Percentiles rank a stretch among this genome's conserved stretches.
Evolutionary conservation across 2,888 invertebrate species (phyloP).

Genomic region (Dendrolimus houi): DNA sequence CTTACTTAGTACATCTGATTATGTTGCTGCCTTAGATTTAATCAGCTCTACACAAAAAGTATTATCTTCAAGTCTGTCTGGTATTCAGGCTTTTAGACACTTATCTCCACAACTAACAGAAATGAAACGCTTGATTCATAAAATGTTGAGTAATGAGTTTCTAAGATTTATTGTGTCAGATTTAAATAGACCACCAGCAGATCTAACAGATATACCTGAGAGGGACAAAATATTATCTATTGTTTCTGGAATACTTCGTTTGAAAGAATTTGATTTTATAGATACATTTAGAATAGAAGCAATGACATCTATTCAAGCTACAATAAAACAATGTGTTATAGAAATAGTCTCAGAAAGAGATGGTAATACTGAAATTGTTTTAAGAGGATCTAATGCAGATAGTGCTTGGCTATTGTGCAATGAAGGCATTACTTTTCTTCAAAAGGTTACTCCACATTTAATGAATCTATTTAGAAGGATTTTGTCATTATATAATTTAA

Average conservation of each 20-base stretch:
- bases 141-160: conserved; percentile 97
- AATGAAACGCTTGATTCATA: conserved; percentile 96
- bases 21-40: conserved; percentile 97
- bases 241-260: conserved; percentile 91
- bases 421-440: conserved; percentile 82
- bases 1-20: conserved; percentile 95
- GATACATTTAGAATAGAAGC: conserved; percentile 92
- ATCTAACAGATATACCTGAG: conserved; percentile 79
- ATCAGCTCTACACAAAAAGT: conserved; percentile 98
- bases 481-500: conserved; percentile 83
- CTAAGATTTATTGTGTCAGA: conserved; percentile 93
- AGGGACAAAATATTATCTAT: conserved; percentile 92
- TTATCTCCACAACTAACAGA: conserved; percentile 96
- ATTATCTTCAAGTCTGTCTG: conserved; percentile 90
- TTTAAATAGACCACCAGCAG: conserved; percentile 86
- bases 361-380: conserved; percentile 59
- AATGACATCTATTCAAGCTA: conserved; percentile 89
- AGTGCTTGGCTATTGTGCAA: conserved; percentile 76
- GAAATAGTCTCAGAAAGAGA: conserved; percentile 77
- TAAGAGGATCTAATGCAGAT: conserved; percentile 60
- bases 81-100: conserved; percentile 96
- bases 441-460: conserved; percentile 79
- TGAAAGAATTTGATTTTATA: conserved; percentile 92
- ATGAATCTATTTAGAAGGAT: conserved; percentile 84
- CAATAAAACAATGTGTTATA: conserved; percentile 92